Evolutionary conservation across 2,797 vertebrate species (phyloP), one percentile per base, ranked within the genome.

Genomic region (Crenuchus spilurus): DNA sequence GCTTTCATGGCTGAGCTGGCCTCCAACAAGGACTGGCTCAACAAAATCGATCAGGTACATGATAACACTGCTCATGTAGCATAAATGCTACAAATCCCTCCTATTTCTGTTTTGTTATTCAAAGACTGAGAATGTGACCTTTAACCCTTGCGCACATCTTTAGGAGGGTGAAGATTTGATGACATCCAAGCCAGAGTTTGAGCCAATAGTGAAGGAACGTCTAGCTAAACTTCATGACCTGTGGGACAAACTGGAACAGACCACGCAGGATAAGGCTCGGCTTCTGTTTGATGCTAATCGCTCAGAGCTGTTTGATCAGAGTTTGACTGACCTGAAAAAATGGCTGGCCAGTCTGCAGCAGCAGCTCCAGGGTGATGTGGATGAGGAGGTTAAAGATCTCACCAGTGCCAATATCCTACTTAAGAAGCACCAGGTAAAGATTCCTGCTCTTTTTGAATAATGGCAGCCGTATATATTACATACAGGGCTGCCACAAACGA

Each of bases 1-100:
- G 95, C 96, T 0, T 99, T 99, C 85, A 90, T 96, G 93, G 96
- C 97, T 0, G 97, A 99, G 83, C 90, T 99, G 89, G 93, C 89
- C 11, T 94, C 96, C 51, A 96, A 96, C 84, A 95, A 95, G 75
- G 91, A 92, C 60, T 97, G 96, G 95, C 91, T 99, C 49, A 88
- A 95, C 75, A 98, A 94, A 70, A 88, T 96, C 0, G 94, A 99
- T 63, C 88, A 81, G 84, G 98, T 98, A 71, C 63, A 54, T 57
- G 31, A 37, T 26, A 44, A 39, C 18, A 48, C 2, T 3, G 6
- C 16, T 30, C 14, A 37, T 18, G 31, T 44, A 33, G 5, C 16
- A 46, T 24, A 20, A 7, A 73, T n/a, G n/a, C n/a, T 30, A n/a
- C 13, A 61, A 61, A 73, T 20, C 30, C 1, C 14, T 60, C 9